A percentile compares a stretch with the other conserved stretches of the same genome.
Conservation (phyloP, 1,140 invertebrate genomes). For the Neoseiulus cucumeris region DNA sequence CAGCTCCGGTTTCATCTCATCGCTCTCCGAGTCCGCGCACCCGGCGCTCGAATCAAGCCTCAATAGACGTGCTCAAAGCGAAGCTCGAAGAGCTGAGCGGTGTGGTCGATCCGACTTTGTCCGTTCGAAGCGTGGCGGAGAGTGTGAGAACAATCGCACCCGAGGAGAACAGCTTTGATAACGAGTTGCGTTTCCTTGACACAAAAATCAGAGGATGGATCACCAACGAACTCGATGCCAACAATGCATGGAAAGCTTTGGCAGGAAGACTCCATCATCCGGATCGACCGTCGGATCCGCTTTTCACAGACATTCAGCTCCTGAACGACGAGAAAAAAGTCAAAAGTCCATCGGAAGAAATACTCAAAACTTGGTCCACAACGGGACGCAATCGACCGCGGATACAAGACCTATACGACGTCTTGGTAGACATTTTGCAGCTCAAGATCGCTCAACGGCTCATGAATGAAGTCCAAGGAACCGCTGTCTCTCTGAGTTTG, state of each 20-base stretch:
- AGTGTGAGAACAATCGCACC: too few relatives aligned
- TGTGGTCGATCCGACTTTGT: too few relatives aligned
- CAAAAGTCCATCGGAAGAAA: neutral
- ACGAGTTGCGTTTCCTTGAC: neutral
- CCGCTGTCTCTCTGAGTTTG: too few relatives aligned
- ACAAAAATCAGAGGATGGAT: neutral
- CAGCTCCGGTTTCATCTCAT: too few relatives aligned
- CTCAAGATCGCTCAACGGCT: neutral
- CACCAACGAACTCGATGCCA: neutral
- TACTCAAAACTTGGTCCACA: slow-evolving; percentile 2
- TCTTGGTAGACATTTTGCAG: neutral
- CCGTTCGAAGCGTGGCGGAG: too few relatives aligned
- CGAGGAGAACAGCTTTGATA: too few relatives aligned
- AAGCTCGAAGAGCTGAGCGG: too few relatives aligned
- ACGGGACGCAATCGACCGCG: neutral
- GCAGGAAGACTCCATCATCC: neutral
- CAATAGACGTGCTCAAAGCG: too few relatives aligned
- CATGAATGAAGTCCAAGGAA: too few relatives aligned
- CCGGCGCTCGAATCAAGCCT: too few relatives aligned
- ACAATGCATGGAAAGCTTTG: neutral
- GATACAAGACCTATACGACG: neutral
- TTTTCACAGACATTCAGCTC: neutral
- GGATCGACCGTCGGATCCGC: neutral
- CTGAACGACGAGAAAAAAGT: neutral
- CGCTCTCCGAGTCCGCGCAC: too few relatives aligned